Evolutionary conservation across 2,888 invertebrate genomes (phyloP).

Genomic region (Meiosimyza platycephala): DNA sequence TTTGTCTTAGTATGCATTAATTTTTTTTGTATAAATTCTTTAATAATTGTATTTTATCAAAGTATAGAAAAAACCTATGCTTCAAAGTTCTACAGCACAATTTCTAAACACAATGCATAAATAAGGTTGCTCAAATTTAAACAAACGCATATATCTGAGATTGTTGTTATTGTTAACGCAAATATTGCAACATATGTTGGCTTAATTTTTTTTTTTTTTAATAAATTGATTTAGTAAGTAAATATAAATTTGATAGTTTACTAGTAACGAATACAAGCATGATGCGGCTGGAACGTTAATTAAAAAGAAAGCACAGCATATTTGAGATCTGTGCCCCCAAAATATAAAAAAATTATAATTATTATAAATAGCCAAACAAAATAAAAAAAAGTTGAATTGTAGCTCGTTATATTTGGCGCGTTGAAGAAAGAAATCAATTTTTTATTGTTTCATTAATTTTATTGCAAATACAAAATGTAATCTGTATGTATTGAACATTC

Average conservation of each 20-base stretch:
- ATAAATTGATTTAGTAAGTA: neutral
- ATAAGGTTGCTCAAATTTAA: slow-evolving; percentile 9
- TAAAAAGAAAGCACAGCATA: neutral
- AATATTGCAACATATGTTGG: neutral
- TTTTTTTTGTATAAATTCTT: slow-evolving; percentile 19
- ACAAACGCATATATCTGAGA: slow-evolving; percentile 11
- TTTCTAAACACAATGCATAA: slow-evolving; percentile 4
- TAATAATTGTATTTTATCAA: neutral
- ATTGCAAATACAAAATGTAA: slow-evolving; percentile 7
- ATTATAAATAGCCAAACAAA: slow-evolving; percentile 11
- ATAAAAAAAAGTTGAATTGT: neutral
- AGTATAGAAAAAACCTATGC: neutral
- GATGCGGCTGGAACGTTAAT: slow-evolving; percentile 16
- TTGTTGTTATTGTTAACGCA: slow-evolving; percentile 12
- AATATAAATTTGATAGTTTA: neutral
- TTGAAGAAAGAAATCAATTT: too few species aligned
- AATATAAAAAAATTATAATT: neutral
- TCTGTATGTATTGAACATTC: slow-evolving; percentile 5
- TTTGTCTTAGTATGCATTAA: slow-evolving; percentile 18
- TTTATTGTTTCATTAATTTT: neutral
- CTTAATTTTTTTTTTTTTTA: slow-evolving; percentile 13
- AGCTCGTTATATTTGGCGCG: neutral
- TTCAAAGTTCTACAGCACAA: slow-evolving; percentile 25
- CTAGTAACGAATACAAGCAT: neutral
- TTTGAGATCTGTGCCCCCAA: neutral